Percentiles rank a stretch among this genome's conserved stretches.
These are phyloP conservation scores for Brachionus sp. DNA, from an alignment of 1,140 invertebrate species.

Conservation along the genomic window DNA sequence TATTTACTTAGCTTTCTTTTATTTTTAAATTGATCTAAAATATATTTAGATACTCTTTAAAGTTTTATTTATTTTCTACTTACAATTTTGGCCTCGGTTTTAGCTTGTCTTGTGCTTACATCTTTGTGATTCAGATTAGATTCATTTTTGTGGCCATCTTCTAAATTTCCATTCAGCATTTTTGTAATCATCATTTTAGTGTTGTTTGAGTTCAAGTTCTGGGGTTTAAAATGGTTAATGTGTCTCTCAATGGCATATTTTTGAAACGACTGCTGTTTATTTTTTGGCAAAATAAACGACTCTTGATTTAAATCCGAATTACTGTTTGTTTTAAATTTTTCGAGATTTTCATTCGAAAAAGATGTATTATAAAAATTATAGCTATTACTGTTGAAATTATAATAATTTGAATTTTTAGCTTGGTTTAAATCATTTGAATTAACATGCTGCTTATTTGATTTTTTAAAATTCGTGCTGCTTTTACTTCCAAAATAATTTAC, in stretches of 20 bases:
- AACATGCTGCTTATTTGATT: background rate
- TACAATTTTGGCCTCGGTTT: background rate
- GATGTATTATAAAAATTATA: conserved; percentile 38
- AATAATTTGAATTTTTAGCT: background rate
- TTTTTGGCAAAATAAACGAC: conserved; percentile 29
- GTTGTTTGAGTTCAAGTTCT: background rate
- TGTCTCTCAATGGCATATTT: conserved; percentile 39
- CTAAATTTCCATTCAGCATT: conserved; percentile 20
- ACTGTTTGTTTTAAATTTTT: conserved; percentile 38
- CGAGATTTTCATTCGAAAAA: conserved; percentile 37
- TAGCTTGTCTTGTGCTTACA: background rate
- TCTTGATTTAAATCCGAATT: conserved; percentile 35
- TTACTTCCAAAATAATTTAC: conserved; percentile 38
- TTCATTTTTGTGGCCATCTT: background rate
- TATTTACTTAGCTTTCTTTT: no score
- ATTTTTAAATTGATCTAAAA: no score
- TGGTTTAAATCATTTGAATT: conserved; percentile 18
- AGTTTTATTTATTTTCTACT: no score
- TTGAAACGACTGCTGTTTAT: conserved; percentile 35
- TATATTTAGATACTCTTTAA: no score
- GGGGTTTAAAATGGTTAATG: conserved; percentile 37
- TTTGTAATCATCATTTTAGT: conserved; percentile 20
- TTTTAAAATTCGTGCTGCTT: background rate
- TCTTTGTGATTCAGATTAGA: background rate
- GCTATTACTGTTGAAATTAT: conserved; percentile 20